Percentiles rank a stretch among this genome's conserved stretches.
phyloP scores from a whole-genome alignment of 2,888 invertebrate genomes.

The Orthosia gothica region DNA sequence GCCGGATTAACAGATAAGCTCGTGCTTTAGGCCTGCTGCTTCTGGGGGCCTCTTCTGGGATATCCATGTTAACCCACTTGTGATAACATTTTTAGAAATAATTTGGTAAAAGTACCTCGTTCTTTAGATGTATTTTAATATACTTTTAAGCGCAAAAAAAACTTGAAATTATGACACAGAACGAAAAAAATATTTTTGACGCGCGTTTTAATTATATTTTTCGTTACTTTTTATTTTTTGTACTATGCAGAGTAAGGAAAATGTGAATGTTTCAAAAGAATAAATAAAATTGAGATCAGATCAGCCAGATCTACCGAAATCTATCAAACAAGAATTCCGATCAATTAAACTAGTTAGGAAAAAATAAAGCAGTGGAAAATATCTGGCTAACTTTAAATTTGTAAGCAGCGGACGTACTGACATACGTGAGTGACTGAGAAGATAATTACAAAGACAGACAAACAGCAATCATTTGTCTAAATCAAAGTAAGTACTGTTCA shows the following conservation, averaged over 20 bases:
- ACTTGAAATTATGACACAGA: not conserved
- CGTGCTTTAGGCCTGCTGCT: slow-evolving; percentile 20
- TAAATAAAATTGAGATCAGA: not conserved
- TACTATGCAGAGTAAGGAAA: not conserved
- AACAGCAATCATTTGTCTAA: slow-evolving; percentile 31
- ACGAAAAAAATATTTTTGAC: not conserved
- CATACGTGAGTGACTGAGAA: slow-evolving; percentile 1
- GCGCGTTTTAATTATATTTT: too few relatives aligned
- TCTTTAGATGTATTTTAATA: not conserved
- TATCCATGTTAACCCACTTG: not conserved
- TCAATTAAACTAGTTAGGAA: not conserved
- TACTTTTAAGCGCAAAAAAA: not conserved
- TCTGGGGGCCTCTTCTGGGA: slow-evolving; percentile 15
- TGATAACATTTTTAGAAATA: not conserved
- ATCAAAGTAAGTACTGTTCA: slow-evolving; percentile 20
- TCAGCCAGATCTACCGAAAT: not conserved
- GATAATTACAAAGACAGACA: slow-evolving; percentile 10
- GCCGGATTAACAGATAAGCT: slow-evolving; percentile 52
- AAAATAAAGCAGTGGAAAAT: not conserved
- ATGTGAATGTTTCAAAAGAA: not conserved
- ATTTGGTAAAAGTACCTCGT: not conserved
- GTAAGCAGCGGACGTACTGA: not conserved
- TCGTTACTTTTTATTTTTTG: not conserved
- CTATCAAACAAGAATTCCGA: not conserved
- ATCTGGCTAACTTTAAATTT: not conserved